Evolutionary conservation across 2,888 invertebrate species (phyloP).

Genomic region (Sinhomidia bicolor): DNA sequence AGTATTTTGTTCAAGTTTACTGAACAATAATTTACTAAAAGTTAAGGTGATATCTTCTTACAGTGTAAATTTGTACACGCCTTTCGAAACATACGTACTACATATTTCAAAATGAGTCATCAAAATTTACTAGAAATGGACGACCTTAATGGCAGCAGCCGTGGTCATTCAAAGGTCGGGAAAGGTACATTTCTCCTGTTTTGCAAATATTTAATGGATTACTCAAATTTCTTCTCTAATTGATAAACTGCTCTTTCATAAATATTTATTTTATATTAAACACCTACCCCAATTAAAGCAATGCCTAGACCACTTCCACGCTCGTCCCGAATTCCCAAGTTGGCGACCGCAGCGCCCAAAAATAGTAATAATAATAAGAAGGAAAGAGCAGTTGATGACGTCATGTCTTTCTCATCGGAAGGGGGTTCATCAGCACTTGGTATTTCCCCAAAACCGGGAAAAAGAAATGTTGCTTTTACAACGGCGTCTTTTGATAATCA

Average conservation of each 20-base stretch:
- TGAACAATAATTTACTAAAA: too few species aligned
- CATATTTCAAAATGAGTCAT: slow-evolving; percentile 52
- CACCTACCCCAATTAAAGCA: not conserved
- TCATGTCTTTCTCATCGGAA: slow-evolving; percentile 51
- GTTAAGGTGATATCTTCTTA: too few species aligned
- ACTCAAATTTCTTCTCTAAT: too few species aligned
- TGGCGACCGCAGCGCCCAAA: not conserved
- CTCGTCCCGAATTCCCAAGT: not conserved
- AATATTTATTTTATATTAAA: not conserved
- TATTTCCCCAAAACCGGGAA: not conserved
- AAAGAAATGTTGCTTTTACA: not conserved
- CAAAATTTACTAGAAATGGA: slow-evolving; percentile 61
- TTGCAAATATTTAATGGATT: not conserved
- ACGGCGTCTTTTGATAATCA: not conserved
- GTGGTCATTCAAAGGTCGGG: not conserved
- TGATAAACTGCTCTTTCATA: not conserved
- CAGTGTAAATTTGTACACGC: too few species aligned
- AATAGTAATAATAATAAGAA: not conserved
- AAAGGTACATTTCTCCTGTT: not conserved
- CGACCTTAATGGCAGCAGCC: not conserved
- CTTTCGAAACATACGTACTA: not conserved
- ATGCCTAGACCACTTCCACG: not conserved
- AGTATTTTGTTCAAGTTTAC: too few species aligned
- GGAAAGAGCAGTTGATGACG: slow-evolving; percentile 62
- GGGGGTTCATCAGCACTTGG: not conserved